These are phyloP conservation scores for Toxostoma redivivum DNA, from an alignment of 2,113 vertebrate genomes.

Conservation along the genomic window DNA sequence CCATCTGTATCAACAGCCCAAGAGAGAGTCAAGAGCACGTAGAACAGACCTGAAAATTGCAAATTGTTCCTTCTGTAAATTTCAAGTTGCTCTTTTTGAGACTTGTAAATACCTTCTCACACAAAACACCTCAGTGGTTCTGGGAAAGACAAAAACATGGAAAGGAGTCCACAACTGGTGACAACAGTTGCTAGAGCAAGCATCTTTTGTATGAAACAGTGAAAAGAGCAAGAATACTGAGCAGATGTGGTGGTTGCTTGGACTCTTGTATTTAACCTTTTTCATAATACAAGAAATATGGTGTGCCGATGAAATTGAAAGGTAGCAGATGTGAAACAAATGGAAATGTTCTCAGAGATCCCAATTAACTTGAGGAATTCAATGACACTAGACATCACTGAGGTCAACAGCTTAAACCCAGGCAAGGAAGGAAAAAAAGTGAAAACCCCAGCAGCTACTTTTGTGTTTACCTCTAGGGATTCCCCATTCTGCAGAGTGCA, in stretches of 20 bases:
- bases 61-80: background rate
- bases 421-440: background rate
- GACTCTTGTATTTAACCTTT: background rate
- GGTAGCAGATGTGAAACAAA: background rate
- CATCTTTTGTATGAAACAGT: background rate
- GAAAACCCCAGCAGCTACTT: background rate
- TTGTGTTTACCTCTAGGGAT: background rate
- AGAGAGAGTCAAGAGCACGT: background rate
- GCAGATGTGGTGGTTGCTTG: background rate
- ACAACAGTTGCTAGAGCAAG: background rate
- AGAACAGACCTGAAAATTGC: background rate
- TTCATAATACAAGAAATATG: background rate
- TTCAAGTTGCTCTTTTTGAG: background rate
- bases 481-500: background rate
- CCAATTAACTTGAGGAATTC: background rate
- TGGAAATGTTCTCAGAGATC: background rate
- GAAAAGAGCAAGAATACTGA: background rate
- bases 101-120: background rate
- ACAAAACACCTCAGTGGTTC: background rate
- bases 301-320: background rate
- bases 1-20: background rate
- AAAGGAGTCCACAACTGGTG: background rate
- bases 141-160: background rate
- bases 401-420: background rate
- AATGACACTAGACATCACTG: background rate